Evolutionary conservation across 2,888 invertebrate genomes (phyloP).

Genomic region (Eristalis pertinax): DNA sequence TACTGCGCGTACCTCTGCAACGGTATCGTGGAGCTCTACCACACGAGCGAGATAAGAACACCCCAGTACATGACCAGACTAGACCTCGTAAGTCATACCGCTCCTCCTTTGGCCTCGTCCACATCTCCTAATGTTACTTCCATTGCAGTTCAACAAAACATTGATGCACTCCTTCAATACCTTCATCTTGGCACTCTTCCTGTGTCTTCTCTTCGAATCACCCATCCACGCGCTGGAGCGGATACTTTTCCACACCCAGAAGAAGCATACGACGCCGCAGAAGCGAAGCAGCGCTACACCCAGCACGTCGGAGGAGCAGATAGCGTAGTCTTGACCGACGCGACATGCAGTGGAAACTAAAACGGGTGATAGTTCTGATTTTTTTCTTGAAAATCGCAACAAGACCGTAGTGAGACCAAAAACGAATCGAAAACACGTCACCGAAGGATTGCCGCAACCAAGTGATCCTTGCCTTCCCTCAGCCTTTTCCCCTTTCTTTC

Average conservation of each 20-base stretch:
- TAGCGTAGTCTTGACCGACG: slow-evolving; percentile 43
- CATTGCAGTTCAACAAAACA: slow-evolving; percentile 83
- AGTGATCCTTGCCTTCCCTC: slow-evolving; percentile 42
- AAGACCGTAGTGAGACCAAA: slow-evolving; percentile 38
- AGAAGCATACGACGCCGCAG: slow-evolving; percentile 17
- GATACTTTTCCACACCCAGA: slow-evolving; percentile 82
- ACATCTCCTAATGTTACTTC: not conserved
- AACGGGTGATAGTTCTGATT: slow-evolving; percentile 56
- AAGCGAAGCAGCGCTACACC: slow-evolving; percentile 37
- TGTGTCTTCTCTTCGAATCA: slow-evolving; percentile 87
- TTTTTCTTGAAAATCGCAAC: slow-evolving; percentile 1
- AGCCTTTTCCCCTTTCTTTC: not conserved
- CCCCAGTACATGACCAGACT: slow-evolving; percentile 85
- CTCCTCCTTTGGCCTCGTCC: not conserved
- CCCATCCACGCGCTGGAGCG: slow-evolving; percentile 88
- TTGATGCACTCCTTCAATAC: slow-evolving; percentile 81
- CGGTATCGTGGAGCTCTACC: slow-evolving; percentile 87
- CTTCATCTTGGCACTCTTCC: slow-evolving; percentile 84
- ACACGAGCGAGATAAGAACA: slow-evolving; percentile 84
- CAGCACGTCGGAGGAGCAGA: slow-evolving; percentile 64
- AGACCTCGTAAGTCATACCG: slow-evolving; percentile 83
- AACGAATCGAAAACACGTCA: slow-evolving; percentile 16
- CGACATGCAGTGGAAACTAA: not conserved
- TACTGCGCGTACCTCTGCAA: slow-evolving; percentile 89
- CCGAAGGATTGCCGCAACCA: slow-evolving; percentile 18